Evolutionary conservation across 2,888 invertebrate species (phyloP).

Genomic region (Callimorpha dominula): DNA sequence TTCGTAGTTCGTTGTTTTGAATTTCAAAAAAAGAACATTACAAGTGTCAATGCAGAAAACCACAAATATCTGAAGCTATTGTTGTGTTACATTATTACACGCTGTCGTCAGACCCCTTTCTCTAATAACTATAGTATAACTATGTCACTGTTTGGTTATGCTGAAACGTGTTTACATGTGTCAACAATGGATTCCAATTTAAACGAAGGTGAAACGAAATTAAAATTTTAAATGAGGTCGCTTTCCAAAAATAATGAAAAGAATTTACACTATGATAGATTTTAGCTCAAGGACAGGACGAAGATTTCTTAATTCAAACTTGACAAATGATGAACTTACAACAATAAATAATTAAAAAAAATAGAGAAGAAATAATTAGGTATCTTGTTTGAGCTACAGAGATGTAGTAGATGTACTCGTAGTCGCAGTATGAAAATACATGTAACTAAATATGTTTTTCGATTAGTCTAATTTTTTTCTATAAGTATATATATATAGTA

Average conservation of each 20-base stretch:
- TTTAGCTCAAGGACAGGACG: not conserved
- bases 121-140: conserved; percentile 18
- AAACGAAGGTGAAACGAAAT: conserved; percentile 51
- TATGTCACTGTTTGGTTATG: conserved; percentile 38
- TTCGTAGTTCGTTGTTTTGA: too few species aligned
- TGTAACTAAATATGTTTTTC: too few species aligned
- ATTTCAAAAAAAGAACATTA: too few species aligned
- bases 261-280: not conserved
- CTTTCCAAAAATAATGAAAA: conserved; percentile 23
- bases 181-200: conserved; percentile 46
- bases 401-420: too few species aligned
- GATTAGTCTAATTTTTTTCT: too few species aligned
- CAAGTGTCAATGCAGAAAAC: not conserved
- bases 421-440: too few species aligned
- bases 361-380: too few species aligned
- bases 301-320: not conserved
- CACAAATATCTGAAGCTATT: not conserved
- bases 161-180: conserved; percentile 45
- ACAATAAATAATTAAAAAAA: too few species aligned
- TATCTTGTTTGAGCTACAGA: too few species aligned
- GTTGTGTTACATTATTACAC: not conserved
- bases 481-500: too few species aligned
- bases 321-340: too few species aligned
- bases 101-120: not conserved
- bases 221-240: conserved; percentile 34